These are phyloP conservation scores for Salvelinus fontinalis DNA, from an alignment of 2,113 vertebrate genomes.

Conservation along the genomic window DNA sequence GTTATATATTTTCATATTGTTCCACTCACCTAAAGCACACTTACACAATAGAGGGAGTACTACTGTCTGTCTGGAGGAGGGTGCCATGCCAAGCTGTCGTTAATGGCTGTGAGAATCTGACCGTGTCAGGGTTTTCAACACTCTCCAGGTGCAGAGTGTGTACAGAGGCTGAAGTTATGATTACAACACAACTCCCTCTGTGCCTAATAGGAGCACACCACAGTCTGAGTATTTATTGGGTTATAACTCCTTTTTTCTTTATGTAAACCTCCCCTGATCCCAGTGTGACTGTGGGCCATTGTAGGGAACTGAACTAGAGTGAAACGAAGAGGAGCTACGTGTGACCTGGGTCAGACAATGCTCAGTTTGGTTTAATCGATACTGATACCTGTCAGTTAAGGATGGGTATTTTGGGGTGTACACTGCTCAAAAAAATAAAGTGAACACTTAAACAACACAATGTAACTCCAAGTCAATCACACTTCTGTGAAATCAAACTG, in stretches of 20 bases:
- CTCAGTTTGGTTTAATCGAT: background rate
- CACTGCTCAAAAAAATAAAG: no score
- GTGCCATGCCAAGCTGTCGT: constrained; percentile 1
- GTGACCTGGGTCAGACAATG: background rate
- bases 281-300: background rate
- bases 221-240: background rate
- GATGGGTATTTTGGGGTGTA: background rate
- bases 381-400: background rate
- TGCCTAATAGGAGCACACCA: no score
- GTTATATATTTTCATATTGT: constrained; percentile 28
- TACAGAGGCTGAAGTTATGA: constrained; percentile 34
- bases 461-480: no score
- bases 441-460: no score
- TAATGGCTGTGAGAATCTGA: constrained; percentile 24
- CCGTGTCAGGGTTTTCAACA: constrained; percentile 20
- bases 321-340: background rate
- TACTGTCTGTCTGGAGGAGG: background rate
- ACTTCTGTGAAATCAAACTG: no score
- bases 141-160: constrained; percentile 8
- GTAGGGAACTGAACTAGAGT: background rate
- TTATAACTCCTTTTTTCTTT: background rate
- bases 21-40: constrained; percentile 21
- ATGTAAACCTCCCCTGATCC: background rate
- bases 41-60: constrained; percentile 17
- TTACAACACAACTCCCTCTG: background rate